A percentile compares a stretch with the other conserved stretches of the same genome.
phyloP scores from a whole-genome alignment of 2,797 vertebrate genomes.

The Otolemur crassicaudatus region DNA sequence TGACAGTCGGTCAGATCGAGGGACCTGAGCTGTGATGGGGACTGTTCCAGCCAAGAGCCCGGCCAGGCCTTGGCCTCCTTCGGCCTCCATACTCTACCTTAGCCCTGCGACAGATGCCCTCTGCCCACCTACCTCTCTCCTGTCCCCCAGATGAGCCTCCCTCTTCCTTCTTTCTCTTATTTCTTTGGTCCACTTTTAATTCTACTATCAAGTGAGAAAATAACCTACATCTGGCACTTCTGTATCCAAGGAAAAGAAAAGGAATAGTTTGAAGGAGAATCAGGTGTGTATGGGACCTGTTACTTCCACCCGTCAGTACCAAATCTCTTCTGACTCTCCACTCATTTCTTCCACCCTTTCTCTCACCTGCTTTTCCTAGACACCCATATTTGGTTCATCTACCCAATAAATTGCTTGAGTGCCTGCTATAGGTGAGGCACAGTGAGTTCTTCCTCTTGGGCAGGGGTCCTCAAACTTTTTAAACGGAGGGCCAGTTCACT shows the following conservation, averaged over 20 bases:
- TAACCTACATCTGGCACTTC: neutral
- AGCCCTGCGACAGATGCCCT: neutral
- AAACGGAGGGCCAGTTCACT: no score
- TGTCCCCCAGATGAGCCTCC: neutral
- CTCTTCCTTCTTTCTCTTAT: neutral
- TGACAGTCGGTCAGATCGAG: neutral
- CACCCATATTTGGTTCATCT: neutral
- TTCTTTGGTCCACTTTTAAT: neutral
- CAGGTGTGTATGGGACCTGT: neutral
- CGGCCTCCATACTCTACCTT: neutral
- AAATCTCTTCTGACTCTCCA: neutral
- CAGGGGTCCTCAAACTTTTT: no score
- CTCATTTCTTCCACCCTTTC: neutral
- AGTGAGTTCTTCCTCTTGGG: neutral
- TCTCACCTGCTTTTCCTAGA: neutral
- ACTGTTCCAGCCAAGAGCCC: neutral
- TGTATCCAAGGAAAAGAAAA: neutral
- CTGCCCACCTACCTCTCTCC: neutral
- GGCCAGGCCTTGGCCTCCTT: neutral
- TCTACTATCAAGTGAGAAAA: neutral
- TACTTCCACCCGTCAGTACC: neutral
- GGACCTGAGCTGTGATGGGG: neutral
- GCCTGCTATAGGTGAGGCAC: neutral
- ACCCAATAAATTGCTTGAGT: neutral
- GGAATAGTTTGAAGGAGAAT: neutral